Percentiles rank a stretch among this genome's conserved stretches.
phyloP scores from a whole-genome alignment of 2,113 vertebrate genomes.

The Taurulus bubalis region DNA sequence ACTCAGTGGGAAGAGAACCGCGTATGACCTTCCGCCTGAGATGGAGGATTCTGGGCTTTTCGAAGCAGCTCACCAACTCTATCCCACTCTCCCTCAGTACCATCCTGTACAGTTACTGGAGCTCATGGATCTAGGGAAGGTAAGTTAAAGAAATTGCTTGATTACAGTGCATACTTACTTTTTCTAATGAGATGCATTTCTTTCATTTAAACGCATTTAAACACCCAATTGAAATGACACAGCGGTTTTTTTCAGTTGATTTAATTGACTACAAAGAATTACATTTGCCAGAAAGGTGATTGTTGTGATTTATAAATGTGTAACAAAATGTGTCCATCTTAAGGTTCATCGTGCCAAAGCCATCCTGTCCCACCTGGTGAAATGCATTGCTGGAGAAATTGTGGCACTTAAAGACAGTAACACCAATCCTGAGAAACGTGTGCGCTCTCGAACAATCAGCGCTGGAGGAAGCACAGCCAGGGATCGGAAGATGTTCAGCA shows the following conservation, averaged over 20 bases:
- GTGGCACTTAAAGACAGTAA: slow-evolving; percentile 88
- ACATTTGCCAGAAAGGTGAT: neutral
- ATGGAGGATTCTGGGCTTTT: slow-evolving; percentile 97
- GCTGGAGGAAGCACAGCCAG: slow-evolving; percentile 93
- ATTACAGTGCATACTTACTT: neutral
- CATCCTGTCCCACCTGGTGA: slow-evolving; percentile 96
- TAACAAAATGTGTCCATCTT: slow-evolving; percentile 3
- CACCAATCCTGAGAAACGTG: slow-evolving; percentile 85
- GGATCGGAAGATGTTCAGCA: slow-evolving; percentile 91
- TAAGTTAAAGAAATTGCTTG: slow-evolving; percentile 64
- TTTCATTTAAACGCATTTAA: neutral
- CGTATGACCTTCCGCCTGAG: slow-evolving; percentile 88
- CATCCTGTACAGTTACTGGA: slow-evolving; percentile 96
- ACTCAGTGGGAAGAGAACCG: slow-evolving; percentile 92
- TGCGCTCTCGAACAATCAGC: slow-evolving; percentile 93
- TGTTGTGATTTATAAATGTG: neutral
- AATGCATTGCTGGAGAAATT: slow-evolving; percentile 97
- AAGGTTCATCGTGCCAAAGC: slow-evolving; percentile 91
- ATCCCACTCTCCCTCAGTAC: slow-evolving; percentile 96
- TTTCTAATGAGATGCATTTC: neutral
- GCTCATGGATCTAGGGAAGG: slow-evolving; percentile 98
- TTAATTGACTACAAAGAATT: neutral
- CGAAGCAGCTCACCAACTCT: slow-evolving; percentile 94
- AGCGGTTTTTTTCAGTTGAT: neutral
- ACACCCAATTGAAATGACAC: neutral